Evolutionary conservation across 2,113 vertebrate species (phyloP).

Genomic region (Riparia riparia): DNA sequence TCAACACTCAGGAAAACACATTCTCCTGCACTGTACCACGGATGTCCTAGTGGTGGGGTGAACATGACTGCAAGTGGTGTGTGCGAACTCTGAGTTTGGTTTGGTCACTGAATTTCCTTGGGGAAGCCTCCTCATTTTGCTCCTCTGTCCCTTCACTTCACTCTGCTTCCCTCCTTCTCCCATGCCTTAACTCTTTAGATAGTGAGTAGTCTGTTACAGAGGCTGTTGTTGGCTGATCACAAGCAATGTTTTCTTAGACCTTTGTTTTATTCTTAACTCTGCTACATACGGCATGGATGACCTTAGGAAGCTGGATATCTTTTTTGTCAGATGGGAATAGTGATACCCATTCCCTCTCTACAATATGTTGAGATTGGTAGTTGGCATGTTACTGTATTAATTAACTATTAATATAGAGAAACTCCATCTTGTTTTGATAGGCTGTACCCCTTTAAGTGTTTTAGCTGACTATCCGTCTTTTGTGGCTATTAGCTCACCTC

Average conservation of each 20-base stretch:
- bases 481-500: neutral
- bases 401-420: neutral
- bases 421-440: neutral
- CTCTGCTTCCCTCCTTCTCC: neutral
- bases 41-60: neutral
- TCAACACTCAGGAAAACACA: neutral
- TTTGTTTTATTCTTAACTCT: neutral
- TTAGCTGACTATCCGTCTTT: neutral
- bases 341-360: neutral
- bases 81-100: fast-evolving
- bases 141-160: neutral
- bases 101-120: neutral
- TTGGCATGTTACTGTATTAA: neutral
- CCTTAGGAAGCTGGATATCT: neutral
- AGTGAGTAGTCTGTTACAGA: neutral
- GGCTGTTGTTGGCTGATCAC: neutral
- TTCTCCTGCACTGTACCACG: fast-evolving
- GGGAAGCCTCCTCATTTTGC: neutral
- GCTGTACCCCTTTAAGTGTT: neutral
- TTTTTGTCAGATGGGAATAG: neutral
- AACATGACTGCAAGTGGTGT: fast-evolving
- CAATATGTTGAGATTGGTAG: neutral
- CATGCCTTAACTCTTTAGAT: neutral
- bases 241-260: neutral
- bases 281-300: fast-evolving